Evolutionary conservation across 2,113 vertebrate genomes (phyloP).

Genomic region (Caloenas nicobarica): DNA sequence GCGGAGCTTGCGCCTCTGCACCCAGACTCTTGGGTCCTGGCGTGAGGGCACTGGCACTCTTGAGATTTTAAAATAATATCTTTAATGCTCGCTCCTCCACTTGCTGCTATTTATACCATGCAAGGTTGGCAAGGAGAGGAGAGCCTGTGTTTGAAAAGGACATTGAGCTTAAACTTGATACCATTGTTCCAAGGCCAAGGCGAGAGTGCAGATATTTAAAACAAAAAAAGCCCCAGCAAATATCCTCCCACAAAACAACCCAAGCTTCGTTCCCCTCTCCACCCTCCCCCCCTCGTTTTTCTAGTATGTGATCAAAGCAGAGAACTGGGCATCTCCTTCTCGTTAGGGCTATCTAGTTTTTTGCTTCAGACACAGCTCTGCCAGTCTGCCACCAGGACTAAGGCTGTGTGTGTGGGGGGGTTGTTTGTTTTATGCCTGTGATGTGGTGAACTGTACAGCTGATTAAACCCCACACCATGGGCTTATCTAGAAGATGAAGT

Average conservation of each 20-base stretch:
- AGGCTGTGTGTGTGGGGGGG: not conserved
- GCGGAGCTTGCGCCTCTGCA: fast-evolving
- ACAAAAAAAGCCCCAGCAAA: not conserved
- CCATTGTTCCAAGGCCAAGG: not conserved
- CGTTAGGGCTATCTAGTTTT: fast-evolving
- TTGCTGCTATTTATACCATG: constrained; percentile 22
- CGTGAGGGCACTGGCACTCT: not conserved
- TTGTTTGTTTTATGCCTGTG: not conserved
- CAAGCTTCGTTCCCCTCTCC: fast-evolving
- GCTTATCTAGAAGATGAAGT: not conserved
- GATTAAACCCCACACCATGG: not conserved
- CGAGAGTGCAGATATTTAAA: not conserved
- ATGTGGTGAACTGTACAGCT: not conserved
- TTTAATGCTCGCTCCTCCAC: not conserved
- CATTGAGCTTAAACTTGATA: constrained; percentile 20
- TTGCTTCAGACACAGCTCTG: not conserved
- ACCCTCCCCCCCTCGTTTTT: not conserved
- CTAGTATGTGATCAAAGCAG: not conserved
- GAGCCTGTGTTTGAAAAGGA: not conserved
- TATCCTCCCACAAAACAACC: not conserved
- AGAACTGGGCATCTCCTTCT: not conserved
- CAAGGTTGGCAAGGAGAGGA: constrained; percentile 9
- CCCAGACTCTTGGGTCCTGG: not conserved
- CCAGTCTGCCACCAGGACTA: not conserved
- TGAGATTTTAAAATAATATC: not conserved